Evolutionary conservation across 1,140 invertebrate species (phyloP), one percentile per base, ranked within the genome.

Genomic region (Amyelois transitella): DNA sequence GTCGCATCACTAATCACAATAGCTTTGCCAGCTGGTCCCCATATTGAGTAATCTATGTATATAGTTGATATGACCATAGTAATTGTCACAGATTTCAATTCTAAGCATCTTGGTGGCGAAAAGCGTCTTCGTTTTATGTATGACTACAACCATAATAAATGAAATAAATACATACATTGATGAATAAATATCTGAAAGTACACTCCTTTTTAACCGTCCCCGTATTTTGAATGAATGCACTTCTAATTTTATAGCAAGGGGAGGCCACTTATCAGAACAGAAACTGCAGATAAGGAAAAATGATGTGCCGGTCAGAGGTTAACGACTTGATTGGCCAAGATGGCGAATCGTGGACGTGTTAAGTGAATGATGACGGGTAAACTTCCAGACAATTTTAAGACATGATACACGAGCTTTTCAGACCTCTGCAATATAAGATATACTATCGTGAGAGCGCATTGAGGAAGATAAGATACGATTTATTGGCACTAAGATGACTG

Each of bases 271-370:
- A 14, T n/a, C 12, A 38, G n/a, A 38, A 14, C 32, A 38, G 32
- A 38, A n/a, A 14, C 32, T 38, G 32, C 1, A 14, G 32, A 38
- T 38, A 38, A 38, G 32, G 32, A 38, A 38, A 38, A 38, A 38
- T 38, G 7, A 38, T 14, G 32, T 38, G n/a, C 12, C 75, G 71
- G 67, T 64, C 74, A 76, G 68, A 75, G 78, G 80, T 83, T 81
- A 81, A 83, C 75, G 64, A 77, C 71, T 77, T 81, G 80, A 81
- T 86, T 80, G 75, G 64, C 62, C 66, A 72, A 72, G 71, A 78
- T 77, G 75, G 70, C 78, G 70, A 69, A 71, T 67, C 45, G 66
- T 69, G 53, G 73, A 80, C 69, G 75, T 82, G 76, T 67, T 82
- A 82, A 85, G 77, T 85, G 76, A 67, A 81, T 83, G 74, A 83